phyloP scores from a whole-genome alignment of 2,888 invertebrate species.

The Coelopa pilipes region DNA sequence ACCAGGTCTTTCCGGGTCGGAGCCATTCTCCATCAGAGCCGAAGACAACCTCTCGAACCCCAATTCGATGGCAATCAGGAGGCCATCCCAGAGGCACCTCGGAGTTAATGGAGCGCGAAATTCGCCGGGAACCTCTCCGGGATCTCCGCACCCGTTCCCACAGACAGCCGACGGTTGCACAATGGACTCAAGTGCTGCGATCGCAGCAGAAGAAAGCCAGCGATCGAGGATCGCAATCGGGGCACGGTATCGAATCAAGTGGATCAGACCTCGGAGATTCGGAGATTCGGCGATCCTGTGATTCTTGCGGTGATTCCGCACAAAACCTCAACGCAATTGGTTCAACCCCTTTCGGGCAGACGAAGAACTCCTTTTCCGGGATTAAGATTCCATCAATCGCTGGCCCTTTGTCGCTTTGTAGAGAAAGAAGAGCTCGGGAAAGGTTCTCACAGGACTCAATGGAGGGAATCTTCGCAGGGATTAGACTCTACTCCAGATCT shows the following conservation, averaged over 20 bases:
- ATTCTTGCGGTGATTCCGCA: slow-evolving; percentile 48
- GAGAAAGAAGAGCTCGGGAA: not conserved
- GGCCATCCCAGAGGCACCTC: not conserved
- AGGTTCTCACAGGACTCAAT: slow-evolving; percentile 8
- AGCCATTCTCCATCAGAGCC: no score
- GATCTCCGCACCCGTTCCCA: slow-evolving; percentile 24
- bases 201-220: not conserved
- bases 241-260: slow-evolving; percentile 27
- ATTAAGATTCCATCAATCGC: slow-evolving; percentile 34
- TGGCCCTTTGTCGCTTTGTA: no score
- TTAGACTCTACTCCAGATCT: no score
- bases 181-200: not conserved
- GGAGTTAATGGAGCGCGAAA: slow-evolving; percentile 30
- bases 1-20: not conserved
- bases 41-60: slow-evolving; percentile 9
- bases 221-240: not conserved
- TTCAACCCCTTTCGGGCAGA: slow-evolving; percentile 29
- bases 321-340: slow-evolving; percentile 40
- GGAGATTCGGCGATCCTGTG: not conserved
- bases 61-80: slow-evolving; percentile 28
- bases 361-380: slow-evolving; percentile 19
- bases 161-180: not conserved
- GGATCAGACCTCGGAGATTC: not conserved
- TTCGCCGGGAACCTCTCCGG: not conserved
- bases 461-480: no score